Conservation (phyloP, 2,888 invertebrate genomes). For the Teinopalpus imperialis region DNA sequence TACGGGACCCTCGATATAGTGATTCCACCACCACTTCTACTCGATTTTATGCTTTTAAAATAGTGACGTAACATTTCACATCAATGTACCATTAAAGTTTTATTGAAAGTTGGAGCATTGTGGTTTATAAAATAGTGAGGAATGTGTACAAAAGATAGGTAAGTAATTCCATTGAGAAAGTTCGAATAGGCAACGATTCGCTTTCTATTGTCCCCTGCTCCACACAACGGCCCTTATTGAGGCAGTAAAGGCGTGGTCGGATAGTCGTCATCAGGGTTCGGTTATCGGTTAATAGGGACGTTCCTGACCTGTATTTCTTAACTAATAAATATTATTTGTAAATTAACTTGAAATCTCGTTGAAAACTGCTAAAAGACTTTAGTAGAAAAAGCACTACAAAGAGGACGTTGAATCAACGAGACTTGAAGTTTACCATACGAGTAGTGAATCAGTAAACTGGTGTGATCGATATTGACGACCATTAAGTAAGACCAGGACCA, state of each 20-base stretch:
- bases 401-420: too few species aligned
- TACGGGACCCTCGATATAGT: too few species aligned
- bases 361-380: too few species aligned
- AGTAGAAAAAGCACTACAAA: too few species aligned
- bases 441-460: too few species aligned
- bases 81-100: slow-evolving; percentile 14
- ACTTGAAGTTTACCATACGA: too few species aligned
- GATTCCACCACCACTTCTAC: too few species aligned
- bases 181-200: slow-evolving; percentile 23
- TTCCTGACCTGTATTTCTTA: too few species aligned
- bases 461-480: too few species aligned
- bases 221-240: slow-evolving; percentile 37
- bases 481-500: too few species aligned
- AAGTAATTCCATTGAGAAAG: slow-evolving; percentile 25
- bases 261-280: slow-evolving; percentile 38
- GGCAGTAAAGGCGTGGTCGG: slow-evolving; percentile 41
- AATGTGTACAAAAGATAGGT: slow-evolving; percentile 18
- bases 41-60: not conserved
- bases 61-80: slow-evolving; percentile 13
- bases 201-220: slow-evolving; percentile 26
- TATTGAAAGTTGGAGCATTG: slow-evolving; percentile 21
- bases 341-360: too few species aligned
- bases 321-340: too few species aligned
- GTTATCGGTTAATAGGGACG: slow-evolving; percentile 34
- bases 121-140: slow-evolving; percentile 19